Evolutionary conservation across 2,797 vertebrate species (phyloP).

Genomic region (Diplodus sargus): DNA sequence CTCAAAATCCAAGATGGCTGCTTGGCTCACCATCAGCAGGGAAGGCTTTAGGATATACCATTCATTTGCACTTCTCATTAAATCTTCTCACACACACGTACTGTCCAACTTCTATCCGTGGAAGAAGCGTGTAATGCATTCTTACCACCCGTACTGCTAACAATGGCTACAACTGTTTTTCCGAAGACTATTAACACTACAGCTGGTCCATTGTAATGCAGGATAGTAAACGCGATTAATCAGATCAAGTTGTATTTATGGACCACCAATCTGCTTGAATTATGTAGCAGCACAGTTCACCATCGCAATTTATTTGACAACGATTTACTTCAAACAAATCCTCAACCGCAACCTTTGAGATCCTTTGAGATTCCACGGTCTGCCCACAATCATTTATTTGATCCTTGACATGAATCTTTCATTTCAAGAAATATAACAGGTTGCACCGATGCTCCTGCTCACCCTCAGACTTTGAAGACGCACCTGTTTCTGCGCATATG

Average conservation of each 20-base stretch:
- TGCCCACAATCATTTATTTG: slow-evolving; percentile 16
- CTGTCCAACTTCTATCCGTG: no score
- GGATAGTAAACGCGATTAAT: slow-evolving; percentile 7
- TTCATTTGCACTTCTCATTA: no score
- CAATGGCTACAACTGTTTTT: no score
- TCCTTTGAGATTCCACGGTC: background rate
- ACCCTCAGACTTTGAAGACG: slow-evolving; percentile 52
- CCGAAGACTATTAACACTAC: background rate
- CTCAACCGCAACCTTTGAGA: slow-evolving; percentile 8
- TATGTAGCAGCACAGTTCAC: slow-evolving; percentile 14
- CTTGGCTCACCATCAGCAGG: no score
- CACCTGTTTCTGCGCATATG: slow-evolving; percentile 68
- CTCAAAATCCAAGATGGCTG: no score
- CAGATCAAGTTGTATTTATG: background rate
- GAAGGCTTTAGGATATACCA: no score
- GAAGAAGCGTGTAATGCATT: no score
- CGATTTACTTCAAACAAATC: slow-evolving; percentile 32
- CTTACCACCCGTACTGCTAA: no score
- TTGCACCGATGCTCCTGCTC: slow-evolving; percentile 18
- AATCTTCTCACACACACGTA: no score
- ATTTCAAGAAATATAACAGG: slow-evolving; percentile 32
- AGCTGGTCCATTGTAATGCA: slow-evolving; percentile 4
- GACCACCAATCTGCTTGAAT: background rate
- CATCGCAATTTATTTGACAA: slow-evolving; percentile 29
- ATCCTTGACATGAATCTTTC: slow-evolving; percentile 38